Conservation (phyloP, 2,113 vertebrate species). For the Smithornis capensis region DNA sequence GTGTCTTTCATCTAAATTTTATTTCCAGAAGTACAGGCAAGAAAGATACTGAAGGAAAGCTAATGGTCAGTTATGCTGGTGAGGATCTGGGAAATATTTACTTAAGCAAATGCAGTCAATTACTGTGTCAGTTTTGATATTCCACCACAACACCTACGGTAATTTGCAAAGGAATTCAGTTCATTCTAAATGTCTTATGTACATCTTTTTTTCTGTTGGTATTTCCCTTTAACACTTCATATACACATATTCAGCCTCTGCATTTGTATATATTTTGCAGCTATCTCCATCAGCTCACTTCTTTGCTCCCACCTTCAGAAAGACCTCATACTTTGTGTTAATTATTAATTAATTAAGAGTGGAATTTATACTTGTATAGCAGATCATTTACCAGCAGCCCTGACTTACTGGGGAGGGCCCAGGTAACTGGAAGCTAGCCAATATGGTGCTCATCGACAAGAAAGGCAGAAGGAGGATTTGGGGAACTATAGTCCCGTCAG, state of each 20-base stretch:
- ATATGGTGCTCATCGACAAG: rapidly evolving
- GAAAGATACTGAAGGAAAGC: neutral
- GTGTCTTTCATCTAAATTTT: neutral
- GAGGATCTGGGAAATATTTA: neutral
- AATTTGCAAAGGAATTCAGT: neutral
- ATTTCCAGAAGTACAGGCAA: neutral
- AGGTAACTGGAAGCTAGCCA: neutral
- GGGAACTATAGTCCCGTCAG: neutral
- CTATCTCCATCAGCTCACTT: neutral
- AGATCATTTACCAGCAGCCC: neutral
- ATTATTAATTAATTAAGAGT: neutral
- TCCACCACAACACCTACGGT: neutral
- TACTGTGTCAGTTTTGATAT: neutral
- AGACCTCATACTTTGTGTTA: neutral
- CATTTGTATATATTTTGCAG: neutral
- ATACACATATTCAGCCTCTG: neutral
- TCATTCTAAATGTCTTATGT: neutral
- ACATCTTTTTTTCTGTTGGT: neutral
- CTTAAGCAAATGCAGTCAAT: neutral
- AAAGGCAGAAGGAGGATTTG: neutral
- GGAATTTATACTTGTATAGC: neutral
- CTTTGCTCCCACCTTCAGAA: neutral
- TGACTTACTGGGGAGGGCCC: neutral
- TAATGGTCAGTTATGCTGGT: neutral
- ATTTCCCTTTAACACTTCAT: neutral